Evolutionary conservation across 1,140 invertebrate species (phyloP).

Genomic region (Teleopsis dalmanni): DNA sequence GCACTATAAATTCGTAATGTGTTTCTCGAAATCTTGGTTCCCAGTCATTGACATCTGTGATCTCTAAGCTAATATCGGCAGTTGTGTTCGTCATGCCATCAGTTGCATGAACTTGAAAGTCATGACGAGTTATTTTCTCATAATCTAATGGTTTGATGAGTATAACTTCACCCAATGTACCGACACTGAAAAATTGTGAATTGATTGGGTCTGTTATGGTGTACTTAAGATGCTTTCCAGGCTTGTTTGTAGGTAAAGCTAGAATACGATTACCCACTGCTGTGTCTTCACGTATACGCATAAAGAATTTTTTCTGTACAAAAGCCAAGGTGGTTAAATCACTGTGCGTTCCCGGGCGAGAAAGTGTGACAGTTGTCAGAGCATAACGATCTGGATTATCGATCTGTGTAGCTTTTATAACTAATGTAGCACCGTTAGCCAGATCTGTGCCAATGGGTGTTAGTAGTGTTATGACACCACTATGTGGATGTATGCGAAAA

Average conservation of each 20-base stretch:
- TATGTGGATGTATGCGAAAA: conserved; percentile 52
- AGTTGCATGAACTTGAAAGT: conserved; percentile 74
- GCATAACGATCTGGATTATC: conserved; percentile 85
- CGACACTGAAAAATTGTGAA: conserved; percentile 54
- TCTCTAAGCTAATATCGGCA: conserved; percentile 64
- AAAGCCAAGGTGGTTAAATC: conserved; percentile 53
- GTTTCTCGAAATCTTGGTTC: conserved; percentile 81
- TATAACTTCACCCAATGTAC: conserved; percentile 70
- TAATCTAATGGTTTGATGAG: conserved; percentile 72
- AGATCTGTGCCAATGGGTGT: conserved; percentile 55
- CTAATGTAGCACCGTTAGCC: conserved; percentile 58
- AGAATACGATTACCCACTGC: conserved; percentile 63
- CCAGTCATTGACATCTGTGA: conserved; percentile 87
- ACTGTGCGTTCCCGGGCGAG: conserved; percentile 39
- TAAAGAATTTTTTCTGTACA: conserved; percentile 62
- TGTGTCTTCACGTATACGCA: conserved; percentile 67
- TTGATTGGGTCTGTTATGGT: conserved; percentile 38
- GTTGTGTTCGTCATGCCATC: conserved; percentile 58
- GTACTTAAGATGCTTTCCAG: conserved; percentile 48
- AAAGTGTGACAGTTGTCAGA: conserved; percentile 67
- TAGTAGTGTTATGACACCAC: conserved; percentile 54
- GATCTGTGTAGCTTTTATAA: conserved; percentile 73
- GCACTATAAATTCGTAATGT: conserved; percentile 70
- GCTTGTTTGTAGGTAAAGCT: conserved; percentile 54
- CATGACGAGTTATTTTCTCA: conserved; percentile 63